Base-by-base conservation (phyloP, 2,888 invertebrate species). In the Caprella mutica region DNA sequence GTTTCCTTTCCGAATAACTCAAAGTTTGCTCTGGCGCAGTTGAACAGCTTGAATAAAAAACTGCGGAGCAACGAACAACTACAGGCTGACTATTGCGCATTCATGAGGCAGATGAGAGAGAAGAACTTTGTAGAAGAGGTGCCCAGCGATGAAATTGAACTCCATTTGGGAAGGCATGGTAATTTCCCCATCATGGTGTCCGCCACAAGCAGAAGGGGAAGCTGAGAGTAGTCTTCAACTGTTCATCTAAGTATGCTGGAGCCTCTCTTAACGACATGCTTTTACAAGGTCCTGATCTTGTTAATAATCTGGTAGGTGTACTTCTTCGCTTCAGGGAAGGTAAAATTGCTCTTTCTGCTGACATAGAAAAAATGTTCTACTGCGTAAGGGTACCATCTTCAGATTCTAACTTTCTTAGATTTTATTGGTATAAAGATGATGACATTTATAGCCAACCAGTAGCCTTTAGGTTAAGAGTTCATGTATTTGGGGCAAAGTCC, bases 191-290 rank as follows among this genome's bases (percentile, higher is more conserved):
- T 27, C 53, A 53, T 27, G 42, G 40, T 1, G 40, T 53, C n/a
- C 23, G 24, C 19, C 39, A 29, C 53, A 53, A 53, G n/a, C 39
- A 53, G 17, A 53, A 53, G 29, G 24, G 19, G 23, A 55, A 48
- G 19, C 17, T 55, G 14, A 33, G 46, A 48, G 55, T 55, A 6
- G 55, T 50, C 12, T 55, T 55, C 19, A 27, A 50, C 38, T 55
- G 55, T 19, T 48, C 50, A 12, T 8, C 38, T 12, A 55, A 21
- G 14, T 50, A 38, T 21, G 19, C n/a, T 5, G 55, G 48, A 24
- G 29, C 33, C 1, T 23, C 48, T 5, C 44, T 55, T 9, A 50
- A 43, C 24, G 43, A 43, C 9, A 6, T 24, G 19, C 24, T 43
- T 9, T 9, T 43, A 2, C 43, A 19, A 23, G 24, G 53, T 14